Base-by-base conservation (phyloP, 2,113 vertebrate species). In the Jacana jacana region DNA sequence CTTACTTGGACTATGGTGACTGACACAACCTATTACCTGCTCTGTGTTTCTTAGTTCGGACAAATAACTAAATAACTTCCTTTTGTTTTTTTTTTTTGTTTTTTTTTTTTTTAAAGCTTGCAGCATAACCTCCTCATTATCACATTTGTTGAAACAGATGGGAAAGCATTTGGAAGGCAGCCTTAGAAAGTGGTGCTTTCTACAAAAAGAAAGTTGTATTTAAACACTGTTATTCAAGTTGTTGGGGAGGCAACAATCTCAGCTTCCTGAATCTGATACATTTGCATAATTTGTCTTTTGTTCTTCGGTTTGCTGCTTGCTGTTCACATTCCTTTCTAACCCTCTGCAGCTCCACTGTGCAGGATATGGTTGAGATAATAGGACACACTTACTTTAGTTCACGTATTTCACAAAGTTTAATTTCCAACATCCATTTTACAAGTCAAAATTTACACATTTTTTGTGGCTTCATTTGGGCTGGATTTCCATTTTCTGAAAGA, bases 111-210 rank as follows among this genome's bases (percentile, higher is more conserved):
- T 33, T 28, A 81, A 95, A 96, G 33, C 86, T 92, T 94, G 78
- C 89, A 96, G 85, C 93, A 97, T 93, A 97, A 92, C 96, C 95
- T 96, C 94, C 96, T 97, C 97, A 97, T 98, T 98, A 98, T 98
- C 97, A 98, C 97, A 97, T 98, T 98, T 98, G 97, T 95, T 35
- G 94, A 97, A 98, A 97, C 98, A 98, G 98, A 98, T 98, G 98
- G 98, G 96, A 92, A 96, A 97, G 86, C 97, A 97, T 97, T 98
- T 98, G 98, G 98, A 97, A 93, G 87, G 91, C 63, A 44, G 94
- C 94, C 77, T 95, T 92, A 70, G 33, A 94, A 94, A 95, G 83
- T 49, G 57, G 58, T 95, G 91, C 95, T 97, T 97, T 98, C 96
- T 95, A 81, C 95, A 97, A 97, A 91, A 97, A 97, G 97, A 97